A percentile compares a stretch with the other conserved stretches of the same genome.
Conservation (phyloP, 92 coral and sea anemone species). For the Palythoa caribaeorum region DNA sequence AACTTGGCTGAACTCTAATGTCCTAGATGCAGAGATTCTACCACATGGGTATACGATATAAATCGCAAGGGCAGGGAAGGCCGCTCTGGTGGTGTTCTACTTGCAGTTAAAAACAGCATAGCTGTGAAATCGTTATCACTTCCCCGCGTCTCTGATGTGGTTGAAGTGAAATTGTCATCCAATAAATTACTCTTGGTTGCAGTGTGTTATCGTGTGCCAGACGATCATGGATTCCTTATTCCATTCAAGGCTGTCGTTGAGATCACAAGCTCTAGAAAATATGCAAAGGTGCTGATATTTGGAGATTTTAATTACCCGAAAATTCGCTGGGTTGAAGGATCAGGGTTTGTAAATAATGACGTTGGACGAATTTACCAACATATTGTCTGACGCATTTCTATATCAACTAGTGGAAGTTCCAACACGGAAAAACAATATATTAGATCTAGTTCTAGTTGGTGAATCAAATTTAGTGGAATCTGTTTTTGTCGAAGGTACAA, state of each 20-base stretch:
- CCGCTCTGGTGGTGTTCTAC: not conserved
- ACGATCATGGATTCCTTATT: not conserved
- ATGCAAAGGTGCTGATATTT: conserved; percentile 34
- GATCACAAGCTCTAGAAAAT: conserved; percentile 37
- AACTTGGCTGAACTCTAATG: conserved; percentile 39
- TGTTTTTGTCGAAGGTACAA: conserved; percentile 43
- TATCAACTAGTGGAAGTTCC: conserved; percentile 42
- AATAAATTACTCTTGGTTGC: not conserved
- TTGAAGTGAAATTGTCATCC: not conserved
- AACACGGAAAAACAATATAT: conserved; percentile 45
- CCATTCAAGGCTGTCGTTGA: conserved; percentile 35
- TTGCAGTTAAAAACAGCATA: not conserved
- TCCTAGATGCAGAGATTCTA: conserved; percentile 15
- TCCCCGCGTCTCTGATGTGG: not conserved
- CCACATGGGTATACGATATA: not conserved
- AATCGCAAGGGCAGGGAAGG: not conserved
- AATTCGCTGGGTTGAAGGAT: too few relatives aligned
- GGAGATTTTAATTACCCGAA: conserved; percentile 5
- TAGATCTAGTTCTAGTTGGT: conserved; percentile 41
- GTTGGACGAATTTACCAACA: conserved; percentile 30
- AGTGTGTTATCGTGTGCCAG: not conserved
- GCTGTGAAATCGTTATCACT: not conserved
- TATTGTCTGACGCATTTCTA: conserved; percentile 44
- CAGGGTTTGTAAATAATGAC: conserved; percentile 14
- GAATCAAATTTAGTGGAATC: conserved; percentile 45